phyloP scores from a whole-genome alignment of 2,113 vertebrate genomes.

The Trachemys scripta region DNA sequence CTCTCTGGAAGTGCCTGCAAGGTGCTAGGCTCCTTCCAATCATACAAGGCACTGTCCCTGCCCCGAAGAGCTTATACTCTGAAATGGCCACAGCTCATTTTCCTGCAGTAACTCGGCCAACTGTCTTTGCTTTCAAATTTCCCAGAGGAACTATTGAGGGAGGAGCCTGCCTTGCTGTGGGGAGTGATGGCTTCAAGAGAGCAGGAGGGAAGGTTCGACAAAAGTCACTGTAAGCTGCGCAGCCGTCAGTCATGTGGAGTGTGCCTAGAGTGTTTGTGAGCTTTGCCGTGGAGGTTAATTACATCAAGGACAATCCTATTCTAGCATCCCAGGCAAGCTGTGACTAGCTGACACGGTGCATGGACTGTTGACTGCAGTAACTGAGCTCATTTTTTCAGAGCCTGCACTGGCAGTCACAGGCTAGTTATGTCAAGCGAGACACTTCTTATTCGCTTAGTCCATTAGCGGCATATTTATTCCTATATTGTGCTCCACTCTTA shows the following conservation, averaged over 20 bases:
- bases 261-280: background rate
- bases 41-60: fast-evolving
- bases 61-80: background rate
- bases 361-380: fast-evolving
- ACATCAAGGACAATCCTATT: fast-evolving
- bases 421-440: no score
- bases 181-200: background rate
- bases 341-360: fast-evolving
- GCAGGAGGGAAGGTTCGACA: background rate
- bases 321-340: fast-evolving
- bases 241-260: background rate
- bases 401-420: background rate
- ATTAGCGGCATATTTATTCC: fast-evolving
- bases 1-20: background rate
- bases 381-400: background rate
- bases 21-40: fast-evolving
- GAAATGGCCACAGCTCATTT: background rate
- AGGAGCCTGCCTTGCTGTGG: background rate
- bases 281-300: background rate
- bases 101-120: background rate
- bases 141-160: background rate
- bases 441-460: no score
- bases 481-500: background rate
- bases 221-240: background rate
- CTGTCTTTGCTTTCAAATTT: background rate